Evolutionary conservation across 2,888 invertebrate species (phyloP).

Genomic region (Seira musarum): DNA sequence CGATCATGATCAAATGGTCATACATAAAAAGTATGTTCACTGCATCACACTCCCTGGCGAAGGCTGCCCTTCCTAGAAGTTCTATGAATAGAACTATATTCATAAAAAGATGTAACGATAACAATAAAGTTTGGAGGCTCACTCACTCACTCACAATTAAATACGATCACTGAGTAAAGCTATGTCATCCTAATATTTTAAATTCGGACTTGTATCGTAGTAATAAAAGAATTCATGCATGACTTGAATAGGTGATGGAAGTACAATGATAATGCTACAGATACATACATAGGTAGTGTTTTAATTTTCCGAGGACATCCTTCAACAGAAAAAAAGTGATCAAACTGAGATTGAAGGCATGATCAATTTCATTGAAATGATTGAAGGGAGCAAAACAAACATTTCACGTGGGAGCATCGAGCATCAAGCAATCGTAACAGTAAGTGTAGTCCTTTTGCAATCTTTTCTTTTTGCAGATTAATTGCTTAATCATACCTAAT

Average conservation of each 20-base stretch:
- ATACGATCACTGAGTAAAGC: no score
- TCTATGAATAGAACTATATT: slow-evolving; percentile 7
- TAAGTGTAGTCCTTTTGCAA: background rate
- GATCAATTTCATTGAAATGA: background rate
- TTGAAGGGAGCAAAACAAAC: background rate
- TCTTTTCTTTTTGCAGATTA: background rate
- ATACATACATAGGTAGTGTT: no score
- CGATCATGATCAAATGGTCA: slow-evolving; percentile 24
- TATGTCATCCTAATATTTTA: background rate
- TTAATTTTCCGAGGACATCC: background rate
- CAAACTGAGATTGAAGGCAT: background rate
- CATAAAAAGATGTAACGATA: background rate
- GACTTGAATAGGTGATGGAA: background rate
- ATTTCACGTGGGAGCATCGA: background rate
- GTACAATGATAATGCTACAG: no score
- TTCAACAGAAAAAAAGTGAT: background rate
- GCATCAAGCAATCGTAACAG: no score
- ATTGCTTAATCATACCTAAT: slow-evolving; percentile 1
- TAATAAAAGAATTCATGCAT: background rate
- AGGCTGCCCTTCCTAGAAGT: slow-evolving; percentile 37
- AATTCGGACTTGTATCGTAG: background rate
- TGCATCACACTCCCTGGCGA: slow-evolving; percentile 7
- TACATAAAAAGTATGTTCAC: no score
- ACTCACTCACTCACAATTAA: no score
- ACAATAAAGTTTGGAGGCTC: no score